A percentile compares a stretch with the other conserved stretches of the same genome.
These are phyloP conservation scores for Anoplophora glabripennis DNA, from an alignment of 1,140 invertebrate species.

Conservation along the genomic window DNA sequence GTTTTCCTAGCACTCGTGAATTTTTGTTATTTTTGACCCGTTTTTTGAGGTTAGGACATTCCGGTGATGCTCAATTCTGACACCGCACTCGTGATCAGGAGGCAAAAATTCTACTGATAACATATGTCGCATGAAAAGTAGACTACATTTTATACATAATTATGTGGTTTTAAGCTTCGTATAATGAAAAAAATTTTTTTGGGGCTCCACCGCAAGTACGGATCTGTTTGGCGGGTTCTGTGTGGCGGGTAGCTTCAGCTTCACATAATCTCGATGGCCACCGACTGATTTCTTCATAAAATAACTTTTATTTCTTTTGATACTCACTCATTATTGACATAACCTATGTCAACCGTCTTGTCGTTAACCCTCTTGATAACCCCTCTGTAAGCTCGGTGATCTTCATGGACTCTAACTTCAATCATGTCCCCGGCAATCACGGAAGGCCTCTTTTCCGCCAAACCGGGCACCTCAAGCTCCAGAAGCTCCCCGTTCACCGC, in stretches of 20 bases:
- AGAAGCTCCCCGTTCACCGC: conserved; percentile 17
- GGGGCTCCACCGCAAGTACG: neutral
- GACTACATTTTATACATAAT: neutral
- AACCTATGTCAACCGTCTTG: conserved; percentile 30
- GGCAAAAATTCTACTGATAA: no score
- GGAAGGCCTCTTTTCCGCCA: conserved; percentile 45
- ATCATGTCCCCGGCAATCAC: conserved; percentile 40
- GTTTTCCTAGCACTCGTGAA: no score
- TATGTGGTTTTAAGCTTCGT: neutral
- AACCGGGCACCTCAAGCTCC: conserved; percentile 38
- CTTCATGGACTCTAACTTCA: conserved; percentile 31
- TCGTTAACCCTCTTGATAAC: conserved; percentile 32
- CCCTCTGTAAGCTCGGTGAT: conserved; percentile 37
- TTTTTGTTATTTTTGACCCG: no score
- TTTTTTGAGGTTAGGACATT: no score
- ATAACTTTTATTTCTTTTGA: neutral
- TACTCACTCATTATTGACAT: conserved; percentile 31
- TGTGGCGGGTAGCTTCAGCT: no score
- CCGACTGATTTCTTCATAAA: neutral
- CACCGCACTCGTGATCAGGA: no score
- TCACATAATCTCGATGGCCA: no score
- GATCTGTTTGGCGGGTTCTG: no score
- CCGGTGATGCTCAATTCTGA: no score
- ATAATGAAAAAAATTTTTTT: neutral
- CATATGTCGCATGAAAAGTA: no score